Conservation (phyloP, 2,797 vertebrate species). For the Danio aesculapii region DNA sequence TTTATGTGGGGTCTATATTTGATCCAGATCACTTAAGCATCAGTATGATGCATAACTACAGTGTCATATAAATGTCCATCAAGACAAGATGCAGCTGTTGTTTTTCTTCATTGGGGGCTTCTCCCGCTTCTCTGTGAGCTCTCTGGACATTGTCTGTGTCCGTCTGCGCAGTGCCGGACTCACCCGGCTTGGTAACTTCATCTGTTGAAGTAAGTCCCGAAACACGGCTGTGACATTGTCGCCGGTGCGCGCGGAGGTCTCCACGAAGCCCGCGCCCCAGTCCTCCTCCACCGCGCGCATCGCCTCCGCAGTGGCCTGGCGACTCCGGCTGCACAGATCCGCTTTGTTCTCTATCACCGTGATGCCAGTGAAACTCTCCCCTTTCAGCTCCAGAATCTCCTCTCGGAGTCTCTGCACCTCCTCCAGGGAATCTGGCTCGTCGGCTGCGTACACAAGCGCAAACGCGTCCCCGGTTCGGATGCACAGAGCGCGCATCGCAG, state of each 20-base stretch:
- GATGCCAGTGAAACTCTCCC: conserved; percentile 64
- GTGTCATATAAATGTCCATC: conserved; percentile 21
- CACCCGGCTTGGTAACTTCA: conserved; percentile 65
- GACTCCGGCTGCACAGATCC: conserved; percentile 62
- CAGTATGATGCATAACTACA: conserved; percentile 42
- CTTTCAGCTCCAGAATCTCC: conserved; percentile 73
- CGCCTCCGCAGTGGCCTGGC: conserved; percentile 61
- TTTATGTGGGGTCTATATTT: conserved; percentile 3
- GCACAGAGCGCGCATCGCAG: conserved; percentile 80
- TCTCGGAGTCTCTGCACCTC: conserved; percentile 74
- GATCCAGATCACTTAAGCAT: conserved; percentile 28
- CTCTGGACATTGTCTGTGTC: conserved; percentile 62
- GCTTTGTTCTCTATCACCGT: conserved; percentile 76
- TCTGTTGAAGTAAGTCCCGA: conserved; percentile 70
- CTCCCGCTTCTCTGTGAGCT: conserved; percentile 35
- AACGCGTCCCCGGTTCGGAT: conserved; percentile 78
- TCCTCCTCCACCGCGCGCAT: conserved; percentile 71
- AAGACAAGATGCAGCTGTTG: conserved; percentile 75
- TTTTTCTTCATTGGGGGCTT: conserved; percentile 65
- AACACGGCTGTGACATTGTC: conserved; percentile 72
- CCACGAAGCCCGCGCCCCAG: conserved; percentile 74
- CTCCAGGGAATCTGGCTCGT: conserved; percentile 72
- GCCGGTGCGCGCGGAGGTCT: conserved; percentile 75
- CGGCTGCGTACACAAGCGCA: conserved; percentile 76
- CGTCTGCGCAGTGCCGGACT: conserved; percentile 68